phyloP scores from a whole-genome alignment of 2,113 vertebrate species.

The Oncorhynchus gorbuscha region DNA sequence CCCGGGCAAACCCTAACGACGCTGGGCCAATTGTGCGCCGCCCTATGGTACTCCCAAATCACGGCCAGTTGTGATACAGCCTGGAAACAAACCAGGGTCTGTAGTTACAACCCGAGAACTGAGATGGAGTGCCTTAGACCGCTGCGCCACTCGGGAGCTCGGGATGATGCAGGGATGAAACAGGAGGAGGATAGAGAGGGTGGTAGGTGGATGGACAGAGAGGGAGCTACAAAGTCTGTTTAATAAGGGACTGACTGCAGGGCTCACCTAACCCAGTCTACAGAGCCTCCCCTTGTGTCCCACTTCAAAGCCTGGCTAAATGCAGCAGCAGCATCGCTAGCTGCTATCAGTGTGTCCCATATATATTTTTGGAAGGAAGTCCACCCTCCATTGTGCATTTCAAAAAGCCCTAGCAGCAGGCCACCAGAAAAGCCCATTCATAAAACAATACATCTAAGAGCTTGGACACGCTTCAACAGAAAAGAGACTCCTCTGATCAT shows the following conservation, averaged over 20 bases:
- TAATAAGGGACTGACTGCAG: background rate
- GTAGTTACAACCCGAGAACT: too few relatives aligned
- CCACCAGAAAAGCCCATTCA: slow-evolving; percentile 37
- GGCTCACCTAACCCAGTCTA: slow-evolving; percentile 15
- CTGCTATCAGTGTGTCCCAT: slow-evolving; percentile 37
- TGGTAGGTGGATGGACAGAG: background rate
- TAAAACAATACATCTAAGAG: slow-evolving; percentile 63
- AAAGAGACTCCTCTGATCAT: slow-evolving; percentile 17
- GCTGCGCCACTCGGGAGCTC: too few relatives aligned
- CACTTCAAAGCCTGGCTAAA: slow-evolving; percentile 56
- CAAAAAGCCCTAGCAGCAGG: slow-evolving; percentile 42
- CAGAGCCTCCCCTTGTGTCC: slow-evolving; percentile 22
- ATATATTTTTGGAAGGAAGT: slow-evolving; percentile 58
- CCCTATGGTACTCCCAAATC: too few relatives aligned
- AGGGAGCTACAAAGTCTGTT: background rate
- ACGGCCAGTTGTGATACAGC: too few relatives aligned
- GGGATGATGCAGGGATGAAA: too few relatives aligned
- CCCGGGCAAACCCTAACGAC: too few relatives aligned
- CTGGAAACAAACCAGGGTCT: too few relatives aligned
- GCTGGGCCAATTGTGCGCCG: too few relatives aligned
- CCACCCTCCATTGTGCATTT: slow-evolving; percentile 58
- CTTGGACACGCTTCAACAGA: slow-evolving; percentile 28
- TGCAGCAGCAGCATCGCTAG: background rate
- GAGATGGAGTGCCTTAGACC: too few relatives aligned
- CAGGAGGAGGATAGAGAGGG: too few relatives aligned